Evolutionary conservation across 2,113 vertebrate species (phyloP), one percentile per base, ranked within the genome.

Genomic region (Ophthalmolycus amberensis): DNA sequence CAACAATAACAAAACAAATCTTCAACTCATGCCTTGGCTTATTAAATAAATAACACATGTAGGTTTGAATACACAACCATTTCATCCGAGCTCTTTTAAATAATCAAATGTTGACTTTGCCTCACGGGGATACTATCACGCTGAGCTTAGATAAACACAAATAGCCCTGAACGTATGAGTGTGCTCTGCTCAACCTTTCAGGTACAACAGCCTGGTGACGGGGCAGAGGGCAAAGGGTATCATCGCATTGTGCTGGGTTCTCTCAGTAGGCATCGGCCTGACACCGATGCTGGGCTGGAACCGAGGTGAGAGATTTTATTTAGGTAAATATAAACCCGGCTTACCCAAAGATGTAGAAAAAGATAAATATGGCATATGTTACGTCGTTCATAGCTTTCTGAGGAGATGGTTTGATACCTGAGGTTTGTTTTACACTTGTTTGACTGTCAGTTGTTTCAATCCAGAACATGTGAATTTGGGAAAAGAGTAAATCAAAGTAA

Each of bases 271-370:
- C 85, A 99, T 99, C 3, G 98, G 98, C 80, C 91, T 99, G 87
- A 99, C 96, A 0, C 98, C 98, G 0, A 97, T 99, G 96, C 88
- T 99, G 50, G 98, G 98, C 81, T 99, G 98, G 98, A 96, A 98
- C 94, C 94, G 52, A 11, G 95, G 93, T 11, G 6, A 82, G 9
- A 68, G 15, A 73, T 34, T 34, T 3, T 9, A 16, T 37, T 60
- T 65, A 20, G 34, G 5, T 22, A 29, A 68, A 64, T 34, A 9
- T 32, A 54, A 34, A 44, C 5, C 6, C 40, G 64, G 44, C 2
- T 62, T 42, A 70, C 25, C 5, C 3, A 63, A 52, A 4, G 46
- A 29, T 66, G 27, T 4, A 37, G 34, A 40, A 60, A 59, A 38
- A 48, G 14, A 72, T 25, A 38, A 18, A 18, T 48, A 5, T 18